Evolutionary conservation across 1,140 invertebrate species (phyloP).

Genomic region (Drosophila ercepeae): DNA sequence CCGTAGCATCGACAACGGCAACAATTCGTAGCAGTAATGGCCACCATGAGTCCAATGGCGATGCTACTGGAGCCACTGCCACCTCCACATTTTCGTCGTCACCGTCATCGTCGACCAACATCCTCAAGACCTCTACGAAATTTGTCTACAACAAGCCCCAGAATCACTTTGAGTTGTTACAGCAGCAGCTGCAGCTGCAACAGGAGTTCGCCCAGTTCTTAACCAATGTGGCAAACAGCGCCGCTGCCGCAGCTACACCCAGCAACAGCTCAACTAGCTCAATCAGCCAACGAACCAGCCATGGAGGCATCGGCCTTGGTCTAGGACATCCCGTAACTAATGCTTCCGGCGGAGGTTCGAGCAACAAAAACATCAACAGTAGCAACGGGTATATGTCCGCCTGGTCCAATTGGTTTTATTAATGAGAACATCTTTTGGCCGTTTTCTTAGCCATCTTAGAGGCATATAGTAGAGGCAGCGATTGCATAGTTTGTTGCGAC

Average conservation of each 20-base stretch:
- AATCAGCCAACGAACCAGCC: conserved; percentile 12
- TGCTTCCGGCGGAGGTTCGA: conserved; percentile 1
- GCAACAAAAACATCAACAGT: conserved; percentile 35
- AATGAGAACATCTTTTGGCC: conserved; percentile 19
- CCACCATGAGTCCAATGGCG: conserved; percentile 16
- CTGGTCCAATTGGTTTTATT: conserved; percentile 81
- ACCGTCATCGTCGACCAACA: conserved; percentile 39
- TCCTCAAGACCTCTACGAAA: conserved; percentile 76
- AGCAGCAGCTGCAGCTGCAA: conserved; percentile 76
- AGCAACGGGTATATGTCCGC: conserved; percentile 56
- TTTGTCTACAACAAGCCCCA: conserved; percentile 81
- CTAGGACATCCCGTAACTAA: conserved; percentile 15
- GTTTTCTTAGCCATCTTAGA: not conserved
- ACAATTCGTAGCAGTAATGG: conserved; percentile 27
- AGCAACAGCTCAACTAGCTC: conserved; percentile 23
- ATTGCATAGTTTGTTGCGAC: conserved; percentile 7
- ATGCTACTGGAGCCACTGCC: conserved; percentile 8
- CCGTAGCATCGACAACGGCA: conserved; percentile 19
- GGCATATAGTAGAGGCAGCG: no score
- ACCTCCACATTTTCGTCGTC: conserved; percentile 42
- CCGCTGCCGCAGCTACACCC: conserved; percentile 28
- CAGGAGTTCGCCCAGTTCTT: conserved; percentile 80
- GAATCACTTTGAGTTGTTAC: conserved; percentile 75
- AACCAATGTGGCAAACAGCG: conserved; percentile 74
- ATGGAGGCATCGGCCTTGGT: conserved; percentile 21